phyloP scores from a whole-genome alignment of 2,113 vertebrate species.

The Perognathus longimembris region DNA sequence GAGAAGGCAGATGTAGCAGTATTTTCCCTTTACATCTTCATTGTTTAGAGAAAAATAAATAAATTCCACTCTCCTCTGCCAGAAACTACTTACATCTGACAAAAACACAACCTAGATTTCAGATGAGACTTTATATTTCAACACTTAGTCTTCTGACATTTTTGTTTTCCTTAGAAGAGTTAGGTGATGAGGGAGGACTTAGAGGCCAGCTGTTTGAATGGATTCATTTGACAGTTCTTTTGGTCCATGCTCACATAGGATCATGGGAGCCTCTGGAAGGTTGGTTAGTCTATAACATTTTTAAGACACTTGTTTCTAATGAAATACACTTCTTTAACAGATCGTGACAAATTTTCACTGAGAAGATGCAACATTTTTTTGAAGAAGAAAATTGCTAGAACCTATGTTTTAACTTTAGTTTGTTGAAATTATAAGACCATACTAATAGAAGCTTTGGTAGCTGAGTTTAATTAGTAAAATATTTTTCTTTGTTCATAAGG shows the following conservation, averaged over 20 bases:
- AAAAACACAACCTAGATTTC: constrained; percentile 53
- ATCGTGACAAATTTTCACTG: not conserved
- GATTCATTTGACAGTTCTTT: constrained; percentile 44
- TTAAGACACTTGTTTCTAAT: not conserved
- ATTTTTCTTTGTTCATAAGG: not conserved
- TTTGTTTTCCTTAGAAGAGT: constrained; percentile 10
- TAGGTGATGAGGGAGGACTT: constrained; percentile 18
- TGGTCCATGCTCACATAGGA: not conserved
- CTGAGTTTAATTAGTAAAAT: not conserved
- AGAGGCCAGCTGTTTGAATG: not conserved
- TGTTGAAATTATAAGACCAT: not conserved
- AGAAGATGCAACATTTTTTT: not conserved
- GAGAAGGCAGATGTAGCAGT: not conserved
- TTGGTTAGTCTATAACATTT: not conserved
- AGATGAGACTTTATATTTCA: constrained; percentile 53
- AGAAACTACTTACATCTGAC: constrained; percentile 53
- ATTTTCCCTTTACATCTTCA: constrained; percentile 40
- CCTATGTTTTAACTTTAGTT: not conserved
- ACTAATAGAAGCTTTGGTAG: not conserved
- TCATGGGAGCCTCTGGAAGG: not conserved
- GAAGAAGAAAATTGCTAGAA: not conserved
- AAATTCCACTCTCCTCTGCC: constrained; percentile 58
- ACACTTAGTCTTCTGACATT: constrained; percentile 38
- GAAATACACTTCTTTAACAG: not conserved
- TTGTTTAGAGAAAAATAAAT: constrained; percentile 67